A percentile compares a stretch with the other conserved stretches of the same genome.
phyloP scores from a whole-genome alignment of 2,113 vertebrate species.

The Galeopterus variegatus region DNA sequence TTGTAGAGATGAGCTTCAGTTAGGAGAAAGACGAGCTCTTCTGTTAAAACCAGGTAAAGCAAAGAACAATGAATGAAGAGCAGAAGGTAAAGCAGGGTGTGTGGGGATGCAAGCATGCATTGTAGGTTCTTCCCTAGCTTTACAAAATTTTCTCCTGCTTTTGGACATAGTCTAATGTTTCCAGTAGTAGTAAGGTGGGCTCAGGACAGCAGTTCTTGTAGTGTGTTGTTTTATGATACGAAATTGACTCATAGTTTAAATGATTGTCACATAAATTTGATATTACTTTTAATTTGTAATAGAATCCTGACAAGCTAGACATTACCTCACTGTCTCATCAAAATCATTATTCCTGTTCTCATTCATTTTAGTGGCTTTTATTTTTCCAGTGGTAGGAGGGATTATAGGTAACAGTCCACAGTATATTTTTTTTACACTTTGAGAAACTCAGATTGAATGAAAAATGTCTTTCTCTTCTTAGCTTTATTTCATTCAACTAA shows the following conservation, averaged over 20 bases:
- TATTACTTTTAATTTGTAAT: constrained; percentile 48
- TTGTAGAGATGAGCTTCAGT: neutral
- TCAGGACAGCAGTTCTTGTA: neutral
- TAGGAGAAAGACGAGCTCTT: neutral
- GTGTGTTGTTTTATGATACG: neutral
- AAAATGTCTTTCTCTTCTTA: neutral
- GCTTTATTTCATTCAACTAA: neutral
- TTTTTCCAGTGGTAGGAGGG: neutral
- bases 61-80: neutral
- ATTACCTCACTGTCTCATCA: constrained; percentile 43
- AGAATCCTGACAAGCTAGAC: constrained; percentile 57
- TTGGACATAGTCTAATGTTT: neutral
- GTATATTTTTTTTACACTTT: neutral
- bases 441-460: neutral
- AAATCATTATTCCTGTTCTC: neutral
- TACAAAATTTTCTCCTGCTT: neutral
- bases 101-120: neutral
- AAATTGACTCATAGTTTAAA: neutral
- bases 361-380: neutral
- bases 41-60: neutral
- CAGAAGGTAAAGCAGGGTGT: neutral
- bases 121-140: neutral
- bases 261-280: neutral
- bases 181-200: rapidly evolving
- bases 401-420: neutral